Evolutionary conservation across 2,888 invertebrate species (phyloP).

Genomic region (Ectemnius continuus): DNA sequence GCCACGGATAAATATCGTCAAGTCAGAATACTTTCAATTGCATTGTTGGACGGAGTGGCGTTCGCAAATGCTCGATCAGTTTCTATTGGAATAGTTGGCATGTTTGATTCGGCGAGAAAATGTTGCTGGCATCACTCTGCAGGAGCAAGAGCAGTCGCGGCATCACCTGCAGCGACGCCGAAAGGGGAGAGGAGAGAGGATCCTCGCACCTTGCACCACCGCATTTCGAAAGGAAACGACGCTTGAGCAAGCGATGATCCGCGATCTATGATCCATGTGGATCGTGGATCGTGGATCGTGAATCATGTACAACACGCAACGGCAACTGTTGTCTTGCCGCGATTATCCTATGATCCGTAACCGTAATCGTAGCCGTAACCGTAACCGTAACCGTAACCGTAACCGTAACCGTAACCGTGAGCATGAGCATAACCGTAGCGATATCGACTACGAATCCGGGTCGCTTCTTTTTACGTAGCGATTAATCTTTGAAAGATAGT

Average conservation of each 20-base stretch:
- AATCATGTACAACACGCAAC: constrained; percentile 40
- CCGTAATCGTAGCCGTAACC: no score
- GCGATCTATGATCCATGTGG: constrained; percentile 23
- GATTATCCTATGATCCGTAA: background rate
- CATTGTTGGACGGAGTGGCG: no score
- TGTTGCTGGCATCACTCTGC: background rate
- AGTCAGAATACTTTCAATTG: no score
- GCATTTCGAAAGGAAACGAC: constrained; percentile 39
- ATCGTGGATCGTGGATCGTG: constrained; percentile 49
- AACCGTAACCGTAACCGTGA: no score
- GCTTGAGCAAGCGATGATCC: constrained; percentile 44
- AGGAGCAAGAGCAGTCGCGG: background rate
- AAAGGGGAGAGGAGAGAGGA: background rate
- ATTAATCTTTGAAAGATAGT: no score
- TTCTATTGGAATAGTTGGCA: no score
- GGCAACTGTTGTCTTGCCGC: constrained; percentile 34
- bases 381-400: no score
- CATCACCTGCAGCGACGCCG: background rate
- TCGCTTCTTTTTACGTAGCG: no score
- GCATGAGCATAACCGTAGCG: no score
- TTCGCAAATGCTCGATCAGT: no score
- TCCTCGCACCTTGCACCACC: constrained; percentile 25
- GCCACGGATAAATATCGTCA: no score
- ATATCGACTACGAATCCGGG: no score
- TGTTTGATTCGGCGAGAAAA: background rate